Evolutionary conservation across 2,888 invertebrate species (phyloP).

Genomic region (Lacanobia wlatinum): DNA sequence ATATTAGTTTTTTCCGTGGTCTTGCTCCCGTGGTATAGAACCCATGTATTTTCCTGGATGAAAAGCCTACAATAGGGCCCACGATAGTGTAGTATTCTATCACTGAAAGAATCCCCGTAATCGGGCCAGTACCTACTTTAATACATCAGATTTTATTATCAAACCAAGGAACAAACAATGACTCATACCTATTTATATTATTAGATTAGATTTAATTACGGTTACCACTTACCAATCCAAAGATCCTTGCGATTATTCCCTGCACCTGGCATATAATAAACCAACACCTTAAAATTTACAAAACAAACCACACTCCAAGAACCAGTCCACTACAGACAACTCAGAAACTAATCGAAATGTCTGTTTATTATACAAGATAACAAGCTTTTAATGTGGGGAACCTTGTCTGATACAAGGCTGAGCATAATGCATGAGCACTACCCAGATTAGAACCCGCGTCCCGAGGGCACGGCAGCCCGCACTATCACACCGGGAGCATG

Average conservation of each 20-base stretch:
- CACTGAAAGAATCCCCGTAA: too few relatives aligned
- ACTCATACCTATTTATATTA: too few relatives aligned
- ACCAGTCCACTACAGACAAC: constrained; percentile 37
- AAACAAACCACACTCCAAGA: not conserved
- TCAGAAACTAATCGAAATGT: constrained; percentile 47
- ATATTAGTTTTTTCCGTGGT: too few relatives aligned
- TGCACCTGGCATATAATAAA: constrained; percentile 23
- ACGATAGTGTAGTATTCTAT: too few relatives aligned
- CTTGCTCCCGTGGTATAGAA: too few relatives aligned
- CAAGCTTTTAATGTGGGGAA: constrained; percentile 58
- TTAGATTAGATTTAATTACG: not conserved
- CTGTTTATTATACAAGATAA: constrained; percentile 65
- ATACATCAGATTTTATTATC: too few relatives aligned
- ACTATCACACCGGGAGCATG: constrained; percentile 43
- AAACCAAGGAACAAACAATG: too few relatives aligned
- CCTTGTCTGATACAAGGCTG: constrained; percentile 34
- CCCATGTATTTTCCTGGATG: too few relatives aligned
- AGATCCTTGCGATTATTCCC: not conserved
- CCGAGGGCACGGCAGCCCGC: constrained; percentile 53
- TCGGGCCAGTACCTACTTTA: too few relatives aligned
- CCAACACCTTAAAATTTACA: not conserved
- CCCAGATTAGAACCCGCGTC: constrained; percentile 64
- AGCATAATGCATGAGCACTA: constrained; percentile 66
- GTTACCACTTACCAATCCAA: not conserved
- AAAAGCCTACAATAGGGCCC: too few relatives aligned